Evolutionary conservation across 2,113 vertebrate species (phyloP), one percentile per base, ranked within the genome.

Genomic region (Tonatia bakeri): DNA sequence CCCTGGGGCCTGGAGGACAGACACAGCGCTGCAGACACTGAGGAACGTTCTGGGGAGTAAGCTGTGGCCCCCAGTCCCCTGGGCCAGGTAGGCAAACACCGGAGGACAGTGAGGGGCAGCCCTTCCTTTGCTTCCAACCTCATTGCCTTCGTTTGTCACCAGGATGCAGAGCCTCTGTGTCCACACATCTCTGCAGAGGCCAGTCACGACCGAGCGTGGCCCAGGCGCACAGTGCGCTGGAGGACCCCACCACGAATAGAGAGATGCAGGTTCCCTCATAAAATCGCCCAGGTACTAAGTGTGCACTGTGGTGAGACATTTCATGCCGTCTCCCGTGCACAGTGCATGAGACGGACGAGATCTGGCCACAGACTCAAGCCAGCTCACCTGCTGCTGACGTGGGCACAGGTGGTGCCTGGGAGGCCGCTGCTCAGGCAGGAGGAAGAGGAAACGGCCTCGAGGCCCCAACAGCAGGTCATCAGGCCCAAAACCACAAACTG

Each of bases 81-180:
- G 7, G 43, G 73, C 43, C 1, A 1, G 24, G 22, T 10, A 16
- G 19, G 26, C 40, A 40, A 4, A 10, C 4, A 26, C 24, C 19
- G 11, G n/a, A 45, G 7, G 33, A 0, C 0, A 17, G 33, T 33
- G 10, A 16, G 40, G 22, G 15, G 8, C 4, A 70, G 8, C 26
- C 22, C 28, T 83, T 65, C 12, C 20, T 28, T 81, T n/a, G 19
- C 40, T 36, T 38, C 31, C 20, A 28, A 36, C 31, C 19, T 31
- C 31, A 12, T 8, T 40, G 20, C 7, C 36, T 76, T 54, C 64
- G 40, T 31, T 52, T 36, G 40, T 43, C 22, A 15, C 61, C 4
- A 56, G 31, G 73, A 17, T 22, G 6, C 38, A 54, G 43, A 81
- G 24, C 4, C 15, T 10, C 16, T 15, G 4, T 0, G 4, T 17